phyloP scores from a whole-genome alignment of 2,888 invertebrate species.

The Lycocerus yunnanus region DNA sequence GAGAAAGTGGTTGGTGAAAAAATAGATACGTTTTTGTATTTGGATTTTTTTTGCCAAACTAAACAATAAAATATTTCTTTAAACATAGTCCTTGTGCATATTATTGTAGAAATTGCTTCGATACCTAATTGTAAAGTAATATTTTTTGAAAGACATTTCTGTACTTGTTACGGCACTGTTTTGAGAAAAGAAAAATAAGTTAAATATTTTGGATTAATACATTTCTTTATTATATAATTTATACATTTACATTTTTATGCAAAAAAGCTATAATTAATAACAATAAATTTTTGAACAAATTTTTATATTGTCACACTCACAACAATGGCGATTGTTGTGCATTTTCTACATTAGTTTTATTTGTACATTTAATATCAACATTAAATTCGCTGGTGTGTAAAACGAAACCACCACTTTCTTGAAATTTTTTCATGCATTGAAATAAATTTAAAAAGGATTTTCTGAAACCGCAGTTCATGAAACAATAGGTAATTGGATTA shows the following conservation, averaged over 20 bases:
- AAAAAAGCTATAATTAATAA: background rate
- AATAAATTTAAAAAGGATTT: conserved; percentile 65
- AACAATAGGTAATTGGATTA: conserved; percentile 73
- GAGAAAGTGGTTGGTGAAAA: no score
- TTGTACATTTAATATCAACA: conserved; percentile 46
- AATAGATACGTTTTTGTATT: no score
- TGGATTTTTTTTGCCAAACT: no score
- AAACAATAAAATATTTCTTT: no score
- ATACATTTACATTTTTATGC: background rate
- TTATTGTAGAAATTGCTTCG: no score
- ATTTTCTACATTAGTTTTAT: conserved; percentile 39
- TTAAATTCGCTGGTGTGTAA: conserved; percentile 47
- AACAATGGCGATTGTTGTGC: conserved; percentile 20
- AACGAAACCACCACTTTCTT: conserved; percentile 37
- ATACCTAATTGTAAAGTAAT: no score
- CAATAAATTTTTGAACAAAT: background rate
- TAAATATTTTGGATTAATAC: background rate
- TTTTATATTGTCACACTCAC: conserved; percentile 16
- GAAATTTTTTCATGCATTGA: conserved; percentile 54
- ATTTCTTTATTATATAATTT: background rate
- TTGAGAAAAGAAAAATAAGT: background rate
- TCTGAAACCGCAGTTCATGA: conserved; percentile 70
- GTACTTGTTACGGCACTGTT: no score
- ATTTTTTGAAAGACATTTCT: no score
- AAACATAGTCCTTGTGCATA: no score